Conservation (phyloP, 2,797 vertebrate genomes). For the Cynodonichthys magdalenae region DNA sequence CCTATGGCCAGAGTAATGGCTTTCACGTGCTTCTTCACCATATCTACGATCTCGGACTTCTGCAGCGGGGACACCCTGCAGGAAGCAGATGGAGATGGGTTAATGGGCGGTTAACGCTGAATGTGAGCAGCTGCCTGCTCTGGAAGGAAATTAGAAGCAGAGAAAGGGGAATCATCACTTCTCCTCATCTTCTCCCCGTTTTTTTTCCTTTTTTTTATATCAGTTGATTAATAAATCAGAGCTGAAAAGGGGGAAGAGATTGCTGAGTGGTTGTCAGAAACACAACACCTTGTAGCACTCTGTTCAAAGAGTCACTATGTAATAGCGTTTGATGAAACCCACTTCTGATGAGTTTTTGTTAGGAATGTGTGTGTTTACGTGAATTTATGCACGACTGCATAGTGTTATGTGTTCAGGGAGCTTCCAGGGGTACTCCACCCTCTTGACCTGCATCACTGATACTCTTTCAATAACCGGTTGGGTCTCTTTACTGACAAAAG, state of each 20-base stretch:
- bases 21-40: constrained; percentile 98
- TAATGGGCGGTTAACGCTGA: constrained; percentile 10
- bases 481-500: constrained; percentile 61
- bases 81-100: constrained; percentile 11
- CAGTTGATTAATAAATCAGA: neutral
- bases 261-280: constrained; percentile 23
- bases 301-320: constrained; percentile 50
- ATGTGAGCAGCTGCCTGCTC: constrained; percentile 20
- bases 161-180: no score
- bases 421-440: constrained; percentile 70
- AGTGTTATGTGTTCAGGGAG: constrained; percentile 31
- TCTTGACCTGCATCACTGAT: constrained; percentile 73
- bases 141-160: constrained; percentile 13
- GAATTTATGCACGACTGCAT: constrained; percentile 13
- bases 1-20: constrained; percentile 97
- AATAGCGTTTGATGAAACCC: constrained; percentile 40
- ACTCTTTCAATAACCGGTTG: constrained; percentile 69
- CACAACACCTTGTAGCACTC: constrained; percentile 16
- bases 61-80: constrained; percentile 96
- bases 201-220: neutral
- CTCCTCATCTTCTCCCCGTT: neutral
- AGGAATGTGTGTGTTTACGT: constrained; percentile 7
- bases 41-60: constrained; percentile 98
- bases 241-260: constrained; percentile 7
- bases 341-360: constrained; percentile 34